phyloP scores from a whole-genome alignment of 2,113 vertebrate genomes.

The Drymodes brunneopygia region DNA sequence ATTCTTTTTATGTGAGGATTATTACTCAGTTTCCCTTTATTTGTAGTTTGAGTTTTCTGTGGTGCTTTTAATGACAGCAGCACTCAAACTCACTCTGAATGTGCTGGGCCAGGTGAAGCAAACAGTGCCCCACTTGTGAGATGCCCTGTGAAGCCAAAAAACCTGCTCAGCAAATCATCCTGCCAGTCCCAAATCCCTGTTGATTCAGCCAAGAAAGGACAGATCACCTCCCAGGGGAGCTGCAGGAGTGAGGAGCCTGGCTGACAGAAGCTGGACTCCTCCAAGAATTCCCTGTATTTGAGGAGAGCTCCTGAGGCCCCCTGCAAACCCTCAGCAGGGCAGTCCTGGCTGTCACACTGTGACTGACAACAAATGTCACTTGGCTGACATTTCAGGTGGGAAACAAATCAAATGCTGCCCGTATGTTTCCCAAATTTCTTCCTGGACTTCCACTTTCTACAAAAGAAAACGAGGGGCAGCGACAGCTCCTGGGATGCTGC shows the following conservation, averaged over 20 bases:
- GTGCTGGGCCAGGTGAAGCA: neutral
- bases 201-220: neutral
- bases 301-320: neutral
- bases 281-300: neutral
- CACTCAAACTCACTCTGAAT: neutral
- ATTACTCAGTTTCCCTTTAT: neutral
- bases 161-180: neutral
- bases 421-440: neutral
- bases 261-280: neutral
- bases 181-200: neutral
- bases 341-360: neutral
- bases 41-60: neutral
- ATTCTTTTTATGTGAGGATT: neutral
- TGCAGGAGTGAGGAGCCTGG: neutral
- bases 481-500: neutral
- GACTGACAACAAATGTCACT: neutral
- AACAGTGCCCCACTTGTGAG: neutral
- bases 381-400: conserved; percentile 16
- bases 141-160: neutral
- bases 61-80: neutral
- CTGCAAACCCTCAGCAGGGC: neutral
- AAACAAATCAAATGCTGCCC: neutral
- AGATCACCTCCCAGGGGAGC: neutral
- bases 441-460: neutral
- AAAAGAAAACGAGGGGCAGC: neutral